Evolutionary conservation across 2,888 invertebrate species (phyloP), one percentile per base, ranked within the genome.

Genomic region (Mesoligia furuncula): DNA sequence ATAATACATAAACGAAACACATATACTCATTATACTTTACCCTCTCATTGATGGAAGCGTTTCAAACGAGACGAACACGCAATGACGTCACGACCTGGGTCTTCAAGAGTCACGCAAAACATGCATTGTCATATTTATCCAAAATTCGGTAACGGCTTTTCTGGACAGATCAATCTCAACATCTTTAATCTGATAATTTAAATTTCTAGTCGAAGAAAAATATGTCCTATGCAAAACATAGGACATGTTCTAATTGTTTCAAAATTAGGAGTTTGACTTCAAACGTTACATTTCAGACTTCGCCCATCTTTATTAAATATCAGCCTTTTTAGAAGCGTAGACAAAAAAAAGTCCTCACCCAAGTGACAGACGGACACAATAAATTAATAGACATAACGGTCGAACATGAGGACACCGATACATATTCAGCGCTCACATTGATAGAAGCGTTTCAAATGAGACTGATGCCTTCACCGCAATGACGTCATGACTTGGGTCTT

Each of bases 361-460:
- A 64, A 81, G 62, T 24, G 81, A 69, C 61, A 75, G 64, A 72
- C 61, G 59, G 83, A 83, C 77, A 80, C 75, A 85, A 85, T n/a
- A n/a, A n/a, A n/a, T 85, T 80, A 85, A 85, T 85, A 85, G 36
- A 36, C 36, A 36, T 36, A 36, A 36, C 36, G 20, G 7, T 17
- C 31, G 59, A 42, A 85, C 77, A 73, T 83, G 71, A 66, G 83
- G 76, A 95, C 95, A 95, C 90, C 92, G 94, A 94, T 95, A 91
- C 93, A 93, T 96, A 95, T 95, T 95, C 94, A 92, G 90, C 87
- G 89, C 86, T 71, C 91, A 94, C 95, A 95, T 96, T 96, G 96
- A 96, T 96, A 96, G 96, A 96, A 94, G 94, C 95, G 93, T 95
- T 95, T 95, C 96, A 95, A 95, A 95, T 93, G 92, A 72, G 48